These are phyloP conservation scores for Periparus ater DNA, from an alignment of 2,797 vertebrate genomes.

Conservation along the genomic window DNA sequence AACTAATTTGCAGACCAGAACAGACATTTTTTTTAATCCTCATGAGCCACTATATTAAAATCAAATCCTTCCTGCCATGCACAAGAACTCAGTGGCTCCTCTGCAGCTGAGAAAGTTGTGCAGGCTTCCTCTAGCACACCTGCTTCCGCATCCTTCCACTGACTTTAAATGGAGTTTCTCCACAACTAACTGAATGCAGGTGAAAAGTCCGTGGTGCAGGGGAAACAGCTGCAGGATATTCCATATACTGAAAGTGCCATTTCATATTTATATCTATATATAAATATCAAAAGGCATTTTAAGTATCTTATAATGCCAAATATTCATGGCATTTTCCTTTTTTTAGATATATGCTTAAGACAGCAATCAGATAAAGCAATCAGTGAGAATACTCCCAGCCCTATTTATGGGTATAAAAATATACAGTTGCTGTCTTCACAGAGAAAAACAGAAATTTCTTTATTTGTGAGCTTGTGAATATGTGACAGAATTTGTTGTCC, in stretches of 20 bases:
- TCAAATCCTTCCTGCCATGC: fast-evolving
- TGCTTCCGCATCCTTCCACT: background rate
- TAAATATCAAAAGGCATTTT: slow-evolving; percentile 29
- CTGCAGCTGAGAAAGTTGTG: background rate
- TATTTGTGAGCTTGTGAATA: slow-evolving; percentile 58
- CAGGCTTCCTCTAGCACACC: background rate
- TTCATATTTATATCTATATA: background rate
- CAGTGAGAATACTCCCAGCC: background rate
- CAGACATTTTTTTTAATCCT: background rate
- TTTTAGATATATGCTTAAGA: background rate
- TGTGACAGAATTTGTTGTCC: slow-evolving; percentile 43
- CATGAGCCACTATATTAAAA: background rate
- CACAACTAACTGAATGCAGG: background rate
- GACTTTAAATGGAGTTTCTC: background rate
- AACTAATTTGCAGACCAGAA: background rate
- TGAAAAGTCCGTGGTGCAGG: background rate
- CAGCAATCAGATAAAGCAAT: background rate
- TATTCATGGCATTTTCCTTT: background rate
- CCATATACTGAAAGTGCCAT: background rate
- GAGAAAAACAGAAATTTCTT: slow-evolving; percentile 44
- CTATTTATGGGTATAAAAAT: slow-evolving; percentile 54
- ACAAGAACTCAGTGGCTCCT: background rate
- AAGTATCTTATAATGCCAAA: background rate
- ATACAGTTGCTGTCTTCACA: background rate
- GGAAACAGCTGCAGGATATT: background rate